A percentile compares a stretch with the other conserved stretches of the same genome.
phyloP scores from a whole-genome alignment of 2,797 vertebrate species.

The Pangasius djambal region DNA sequence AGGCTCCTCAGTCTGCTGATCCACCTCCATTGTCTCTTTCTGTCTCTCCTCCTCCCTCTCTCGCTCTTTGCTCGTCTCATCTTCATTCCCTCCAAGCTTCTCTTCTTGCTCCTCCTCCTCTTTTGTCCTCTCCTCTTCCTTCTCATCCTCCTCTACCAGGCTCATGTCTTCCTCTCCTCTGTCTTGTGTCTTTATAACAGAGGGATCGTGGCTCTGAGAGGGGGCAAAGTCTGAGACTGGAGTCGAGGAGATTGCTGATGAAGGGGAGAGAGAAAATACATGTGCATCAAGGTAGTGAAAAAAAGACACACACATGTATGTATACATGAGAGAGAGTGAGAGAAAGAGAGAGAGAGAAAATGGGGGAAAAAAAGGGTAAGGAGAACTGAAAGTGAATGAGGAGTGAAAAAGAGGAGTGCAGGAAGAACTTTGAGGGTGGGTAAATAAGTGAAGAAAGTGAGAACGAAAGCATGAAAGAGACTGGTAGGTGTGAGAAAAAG shows the following conservation, averaged over 20 bases:
- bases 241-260: slow-evolving; percentile 61
- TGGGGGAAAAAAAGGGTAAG: too few relatives aligned
- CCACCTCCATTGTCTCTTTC: slow-evolving; percentile 72
- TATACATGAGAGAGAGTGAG: not conserved
- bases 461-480: not conserved
- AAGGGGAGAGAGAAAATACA: not conserved
- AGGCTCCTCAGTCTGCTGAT: slow-evolving; percentile 54
- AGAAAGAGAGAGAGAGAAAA: too few relatives aligned
- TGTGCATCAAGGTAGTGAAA: not conserved
- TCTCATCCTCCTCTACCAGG: slow-evolving; percentile 74
- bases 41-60: slow-evolving; percentile 68
- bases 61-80: slow-evolving; percentile 54
- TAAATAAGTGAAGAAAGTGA: not conserved
- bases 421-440: not conserved
- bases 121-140: slow-evolving; percentile 55
- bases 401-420: too few relatives aligned
- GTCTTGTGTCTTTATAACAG: slow-evolving; percentile 89
- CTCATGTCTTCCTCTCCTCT: slow-evolving; percentile 71
- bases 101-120: slow-evolving; percentile 57
- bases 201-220: slow-evolving; percentile 93
- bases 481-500: not conserved
- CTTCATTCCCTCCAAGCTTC: slow-evolving; percentile 66
- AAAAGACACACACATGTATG: not conserved
- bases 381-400: too few relatives aligned
- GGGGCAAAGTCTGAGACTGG: slow-evolving; percentile 76